Base-by-base conservation (phyloP, 23 tunicate species). In the Styela clava region DNA sequence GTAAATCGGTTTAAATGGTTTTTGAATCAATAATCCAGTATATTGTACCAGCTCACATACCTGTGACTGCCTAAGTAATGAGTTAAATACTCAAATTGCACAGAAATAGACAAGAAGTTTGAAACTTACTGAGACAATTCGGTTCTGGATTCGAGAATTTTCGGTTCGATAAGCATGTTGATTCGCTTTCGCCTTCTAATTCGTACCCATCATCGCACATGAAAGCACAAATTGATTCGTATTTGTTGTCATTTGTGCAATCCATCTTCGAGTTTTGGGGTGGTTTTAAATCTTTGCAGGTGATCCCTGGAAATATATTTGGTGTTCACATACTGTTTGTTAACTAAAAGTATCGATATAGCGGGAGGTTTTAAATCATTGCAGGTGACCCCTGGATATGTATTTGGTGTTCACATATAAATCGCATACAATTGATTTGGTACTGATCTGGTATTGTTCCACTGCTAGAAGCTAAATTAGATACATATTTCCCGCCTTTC, bases 191-290 rank as follows among this genome's bases (percentile, higher is more conserved):
- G 20, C 85, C 85, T 21, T 20, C 64, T 33, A 82, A 20, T 61
- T 81, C 35, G 68, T 63, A 86, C 5, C 90, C 90, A 31, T 24
- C 74, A 22, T 71, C 32, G 63, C 90, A 86, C 31, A 27, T n/a
- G 44, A 86, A 86, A 9, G 44, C 35, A 62, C 90, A 86, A 61
- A 62, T 63, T 25, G 90, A 86, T 61, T 78, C 44, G 64, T 23
- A 81, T 32, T 56, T 56, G 62, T 81, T 71, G 24, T 20, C 34
- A 62, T 86, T 71, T 0, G 85, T 69, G 63, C 90, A 86, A 30
- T 35, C 64, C 81, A 86, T 86, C 24, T 33, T 79, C 24, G 72
- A 69, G 61, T 86, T 34, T 16, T 61, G 56, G 21, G 82, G 82
- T 24, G 73, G 27, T 22, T 18, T 31, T 16, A 86, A 29, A 19